Percentiles rank a stretch among this genome's conserved stretches.
These are phyloP conservation scores for silkworm (Bombyx mori) DNA, from an alignment of 1,140 invertebrate species.

Conservation along the genomic window DNA sequence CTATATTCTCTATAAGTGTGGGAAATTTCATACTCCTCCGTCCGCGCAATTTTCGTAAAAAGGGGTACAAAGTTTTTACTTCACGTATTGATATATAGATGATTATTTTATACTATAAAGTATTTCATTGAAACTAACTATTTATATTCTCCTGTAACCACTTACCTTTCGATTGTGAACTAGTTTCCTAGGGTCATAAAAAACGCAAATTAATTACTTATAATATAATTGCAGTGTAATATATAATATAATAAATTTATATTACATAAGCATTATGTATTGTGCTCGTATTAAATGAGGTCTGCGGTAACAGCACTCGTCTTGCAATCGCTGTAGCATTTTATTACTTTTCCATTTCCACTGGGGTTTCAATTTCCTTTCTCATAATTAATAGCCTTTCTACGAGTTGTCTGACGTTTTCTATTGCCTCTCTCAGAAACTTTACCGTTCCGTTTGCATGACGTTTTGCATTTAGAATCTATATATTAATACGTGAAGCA, in stretches of 20 bases:
- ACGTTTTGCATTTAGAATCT: conserved; percentile 23
- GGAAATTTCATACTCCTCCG: too few species aligned
- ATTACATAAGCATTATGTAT: background rate
- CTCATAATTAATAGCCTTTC: conserved; percentile 68
- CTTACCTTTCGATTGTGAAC: too few species aligned
- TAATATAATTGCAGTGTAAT: too few species aligned
- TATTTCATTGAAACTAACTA: background rate
- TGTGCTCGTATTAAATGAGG: conserved; percentile 18
- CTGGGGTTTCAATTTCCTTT: conserved; percentile 67
- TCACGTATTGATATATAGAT: background rate
- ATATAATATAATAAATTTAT: too few species aligned
- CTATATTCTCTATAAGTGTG: background rate
- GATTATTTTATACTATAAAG: background rate
- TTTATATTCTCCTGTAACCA: too few species aligned
- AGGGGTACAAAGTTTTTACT: too few species aligned
- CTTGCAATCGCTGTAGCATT: conserved; percentile 65
- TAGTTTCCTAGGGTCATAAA: too few species aligned
- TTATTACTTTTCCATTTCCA: conserved; percentile 69
- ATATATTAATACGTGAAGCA: too few species aligned
- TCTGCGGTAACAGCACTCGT: conserved; percentile 38
- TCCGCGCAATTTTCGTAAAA: too few species aligned
- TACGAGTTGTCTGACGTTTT: conserved; percentile 53
- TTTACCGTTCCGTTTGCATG: conserved; percentile 60
- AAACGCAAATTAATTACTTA: too few species aligned
- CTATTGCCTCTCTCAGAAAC: conserved; percentile 52